Evolutionary conservation across 2,113 vertebrate genomes (phyloP), one percentile per base, ranked within the genome.

Genomic region (Chloebia gouldiae): DNA sequence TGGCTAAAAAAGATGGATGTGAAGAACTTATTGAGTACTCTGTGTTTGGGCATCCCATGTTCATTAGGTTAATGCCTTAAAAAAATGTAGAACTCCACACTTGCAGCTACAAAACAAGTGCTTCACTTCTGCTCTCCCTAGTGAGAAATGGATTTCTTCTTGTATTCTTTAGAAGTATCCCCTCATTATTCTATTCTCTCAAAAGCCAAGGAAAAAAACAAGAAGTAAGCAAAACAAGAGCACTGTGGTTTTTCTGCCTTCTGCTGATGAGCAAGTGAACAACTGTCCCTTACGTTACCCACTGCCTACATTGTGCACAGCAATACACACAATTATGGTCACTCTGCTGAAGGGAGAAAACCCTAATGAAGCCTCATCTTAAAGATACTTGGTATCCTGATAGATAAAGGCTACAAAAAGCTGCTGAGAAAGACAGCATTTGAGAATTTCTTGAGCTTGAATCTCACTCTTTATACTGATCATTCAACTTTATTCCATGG

Each of bases 271-370:
- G 25, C 53, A 56, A 71, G 40, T 51, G 57, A 71, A 51, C 39
- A 45, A 7, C 0, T 2, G 40, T 70, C 45, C n/a, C 27, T 33
- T 42, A 1, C 0, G 2, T 39, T 54, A 79, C 50, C 20, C 42
- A 39, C 31, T 59, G 56, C 28, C 42, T 30, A 21, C 39, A 27
- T 0, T 0, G 33, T 17, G 42, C 39, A 44, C 22, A 50, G 47
- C 13, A 54, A 54, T 5, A 17, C 35, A 42, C 6, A 50, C 3
- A 7, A 2, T 14, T 30, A 44, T 5, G 11, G 35, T 35, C 25
- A 56, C 14, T 57, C 45, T 70, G 21, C 33, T 68, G 59, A 51
- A 88, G 39, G 54, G 8, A 56, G 11, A 28, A 81, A 83, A 24
- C 22, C 31, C 35, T 25, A 53, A 64, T 18, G 11, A 86, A 78